Percentiles rank a stretch among this genome's conserved stretches.
phyloP scores from a whole-genome alignment of 2,113 vertebrate genomes.

The Laticauda colubrina region DNA sequence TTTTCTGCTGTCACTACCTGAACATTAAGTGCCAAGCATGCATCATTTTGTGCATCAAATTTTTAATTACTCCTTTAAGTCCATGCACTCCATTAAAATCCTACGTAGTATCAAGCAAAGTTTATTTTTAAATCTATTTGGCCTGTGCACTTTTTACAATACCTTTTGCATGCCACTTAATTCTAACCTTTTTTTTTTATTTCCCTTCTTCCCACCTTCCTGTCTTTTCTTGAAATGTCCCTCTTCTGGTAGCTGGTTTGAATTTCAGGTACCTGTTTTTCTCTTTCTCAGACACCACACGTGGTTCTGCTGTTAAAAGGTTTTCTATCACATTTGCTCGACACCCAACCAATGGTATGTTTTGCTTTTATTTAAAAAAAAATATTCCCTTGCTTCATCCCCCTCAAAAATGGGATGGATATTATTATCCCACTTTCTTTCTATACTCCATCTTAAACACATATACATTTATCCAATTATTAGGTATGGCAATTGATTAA shows the following conservation, averaged over 20 bases:
- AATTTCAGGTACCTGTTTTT: slow-evolving; percentile 95
- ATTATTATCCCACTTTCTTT: slow-evolving; percentile 67
- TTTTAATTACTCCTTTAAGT: slow-evolving; percentile 68
- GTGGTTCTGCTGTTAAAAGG: slow-evolving; percentile 93
- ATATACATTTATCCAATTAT: slow-evolving; percentile 57
- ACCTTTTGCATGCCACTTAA: slow-evolving; percentile 73
- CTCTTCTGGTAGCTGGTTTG: slow-evolving; percentile 82
- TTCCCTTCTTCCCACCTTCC: slow-evolving; percentile 37
- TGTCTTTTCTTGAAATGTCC: slow-evolving; percentile 70
- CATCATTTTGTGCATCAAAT: slow-evolving; percentile 60
- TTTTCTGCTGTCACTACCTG: slow-evolving; percentile 32
- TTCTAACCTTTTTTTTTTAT: slow-evolving; percentile 67
- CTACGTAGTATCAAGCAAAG: slow-evolving; percentile 57
- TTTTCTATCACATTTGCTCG: slow-evolving; percentile 98
- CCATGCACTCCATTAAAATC: slow-evolving; percentile 65
- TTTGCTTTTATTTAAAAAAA: slow-evolving; percentile 83
- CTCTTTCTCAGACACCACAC: slow-evolving; percentile 94
- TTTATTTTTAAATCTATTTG: slow-evolving; percentile 68
- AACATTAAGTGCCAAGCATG: slow-evolving; percentile 48
- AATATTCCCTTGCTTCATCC: slow-evolving; percentile 76
- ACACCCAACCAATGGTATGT: slow-evolving; percentile 98
- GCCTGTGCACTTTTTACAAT: slow-evolving; percentile 62
- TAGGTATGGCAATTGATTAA: slow-evolving; percentile 50
- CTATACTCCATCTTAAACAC: slow-evolving; percentile 57
- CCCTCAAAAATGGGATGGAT: slow-evolving; percentile 68